Conservation (phyloP, 2,113 vertebrate genomes). For the Seriola dumerili region DNA sequence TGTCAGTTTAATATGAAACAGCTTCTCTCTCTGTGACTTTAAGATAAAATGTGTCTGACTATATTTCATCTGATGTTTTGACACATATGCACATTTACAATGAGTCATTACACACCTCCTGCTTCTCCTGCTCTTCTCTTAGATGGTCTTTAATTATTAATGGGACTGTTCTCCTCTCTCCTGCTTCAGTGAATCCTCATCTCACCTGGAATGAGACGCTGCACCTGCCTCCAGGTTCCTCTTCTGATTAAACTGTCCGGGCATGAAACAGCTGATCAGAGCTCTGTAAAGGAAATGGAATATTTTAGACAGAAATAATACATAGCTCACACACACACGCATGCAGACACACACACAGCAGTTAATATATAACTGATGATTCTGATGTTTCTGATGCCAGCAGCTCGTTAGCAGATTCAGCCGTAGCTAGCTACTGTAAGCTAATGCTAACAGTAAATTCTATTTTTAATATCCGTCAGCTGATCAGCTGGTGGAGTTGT, state of each 20-base stretch:
- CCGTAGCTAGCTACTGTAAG: background rate
- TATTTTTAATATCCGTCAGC: too few species aligned
- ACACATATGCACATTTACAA: conserved; percentile 5
- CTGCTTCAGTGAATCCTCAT: conserved; percentile 52
- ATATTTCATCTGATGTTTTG: background rate
- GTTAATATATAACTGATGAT: background rate
- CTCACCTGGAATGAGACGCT: conserved; percentile 57
- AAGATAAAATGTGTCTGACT: background rate
- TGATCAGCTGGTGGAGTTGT: too few species aligned
- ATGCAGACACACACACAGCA: too few species aligned
- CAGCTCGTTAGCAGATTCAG: background rate
- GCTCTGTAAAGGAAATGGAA: conserved; percentile 41
- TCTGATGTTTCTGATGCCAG: background rate
- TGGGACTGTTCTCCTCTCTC: conserved; percentile 11
- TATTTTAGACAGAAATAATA: background rate
- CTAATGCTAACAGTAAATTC: background rate
- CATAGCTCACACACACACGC: too few species aligned
- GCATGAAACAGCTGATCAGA: conserved; percentile 53
- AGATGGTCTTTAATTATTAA: conserved; percentile 56
- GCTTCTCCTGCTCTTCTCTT: background rate
- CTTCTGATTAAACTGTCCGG: conserved; percentile 46
- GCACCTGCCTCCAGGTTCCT: conserved; percentile 36
- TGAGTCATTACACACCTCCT: background rate
- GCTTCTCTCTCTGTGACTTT: too few species aligned
- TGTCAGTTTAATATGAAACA: background rate